Percentiles rank a stretch among this genome's conserved stretches.
phyloP scores from a whole-genome alignment of 2,888 invertebrate genomes.

The Melitaea athalia region DNA sequence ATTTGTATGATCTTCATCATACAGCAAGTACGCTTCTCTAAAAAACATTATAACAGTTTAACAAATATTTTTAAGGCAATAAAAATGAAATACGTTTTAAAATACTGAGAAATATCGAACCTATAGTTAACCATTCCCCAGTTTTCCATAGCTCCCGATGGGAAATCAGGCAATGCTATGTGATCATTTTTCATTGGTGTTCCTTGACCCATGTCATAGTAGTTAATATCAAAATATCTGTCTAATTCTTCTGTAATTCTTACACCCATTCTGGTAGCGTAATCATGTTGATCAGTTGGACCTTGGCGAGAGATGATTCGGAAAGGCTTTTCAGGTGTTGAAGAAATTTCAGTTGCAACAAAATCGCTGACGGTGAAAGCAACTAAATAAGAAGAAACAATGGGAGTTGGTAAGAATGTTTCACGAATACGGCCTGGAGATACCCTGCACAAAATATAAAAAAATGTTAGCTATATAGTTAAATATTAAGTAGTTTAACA shows the following conservation, averaged over 20 bases:
- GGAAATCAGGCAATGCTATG: conserved; percentile 90
- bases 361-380: conserved; percentile 93
- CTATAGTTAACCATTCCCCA: conserved; percentile 92
- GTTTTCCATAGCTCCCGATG: conserved; percentile 92
- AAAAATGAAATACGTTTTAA: neutral
- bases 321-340: conserved; percentile 57
- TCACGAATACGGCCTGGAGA: conserved; percentile 54
- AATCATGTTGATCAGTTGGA: conserved; percentile 62
- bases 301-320: conserved; percentile 71
- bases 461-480: neutral
- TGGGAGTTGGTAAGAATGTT: conserved; percentile 82
- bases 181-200: conserved; percentile 83
- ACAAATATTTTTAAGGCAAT: neutral
- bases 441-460: conserved; percentile 42
- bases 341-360: conserved; percentile 57
- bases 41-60: conserved; percentile 29
- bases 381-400: conserved; percentile 91
- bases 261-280: conserved; percentile 74
- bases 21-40: conserved; percentile 77
- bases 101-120: conserved; percentile 51
- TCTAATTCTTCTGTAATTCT: conserved; percentile 77
- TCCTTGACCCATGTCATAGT: conserved; percentile 80
- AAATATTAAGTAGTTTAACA: neutral
- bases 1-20: conserved; percentile 70
- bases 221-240: conserved; percentile 80